Evolutionary conservation across 2,113 vertebrate species (phyloP).

Genomic region (Gnathonemus longibarbis): DNA sequence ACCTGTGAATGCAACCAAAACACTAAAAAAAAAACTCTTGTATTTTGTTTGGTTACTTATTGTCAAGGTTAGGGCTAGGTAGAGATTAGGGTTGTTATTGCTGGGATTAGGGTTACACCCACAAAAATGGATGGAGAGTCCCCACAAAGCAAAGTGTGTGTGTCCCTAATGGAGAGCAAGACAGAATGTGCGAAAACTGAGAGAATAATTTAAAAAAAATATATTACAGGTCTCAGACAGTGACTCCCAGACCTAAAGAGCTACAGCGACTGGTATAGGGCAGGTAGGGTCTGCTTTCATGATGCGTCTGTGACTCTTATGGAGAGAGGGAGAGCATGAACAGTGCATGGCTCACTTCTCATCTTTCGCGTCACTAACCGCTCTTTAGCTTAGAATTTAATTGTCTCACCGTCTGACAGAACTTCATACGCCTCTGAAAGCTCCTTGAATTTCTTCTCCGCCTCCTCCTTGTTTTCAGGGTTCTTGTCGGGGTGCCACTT

Average conservation of each 20-base stretch:
- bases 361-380: not conserved
- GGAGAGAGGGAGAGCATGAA: not conserved
- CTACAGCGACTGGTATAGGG: not conserved
- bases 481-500: conserved; percentile 97
- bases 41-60: too few relatives aligned
- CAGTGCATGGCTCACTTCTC: not conserved
- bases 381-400: not conserved
- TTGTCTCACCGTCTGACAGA: conserved; percentile 75
- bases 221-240: not conserved
- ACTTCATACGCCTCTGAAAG: conserved; percentile 94
- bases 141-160: too few relatives aligned
- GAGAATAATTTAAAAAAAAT: not conserved
- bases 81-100: too few relatives aligned
- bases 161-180: too few relatives aligned
- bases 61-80: too few relatives aligned
- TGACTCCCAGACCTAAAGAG: not conserved
- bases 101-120: too few relatives aligned
- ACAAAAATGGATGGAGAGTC: too few relatives aligned
- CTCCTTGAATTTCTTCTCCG: conserved; percentile 85
- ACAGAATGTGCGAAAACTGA: not conserved
- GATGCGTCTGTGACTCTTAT: not conserved
- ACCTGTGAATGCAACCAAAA: too few relatives aligned
- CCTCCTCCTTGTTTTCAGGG: conserved; percentile 90
- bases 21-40: too few relatives aligned
- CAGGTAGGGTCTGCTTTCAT: not conserved